These are phyloP conservation scores for Troides oblongomaculatus DNA, from an alignment of 2,888 invertebrate species.

Conservation along the genomic window DNA sequence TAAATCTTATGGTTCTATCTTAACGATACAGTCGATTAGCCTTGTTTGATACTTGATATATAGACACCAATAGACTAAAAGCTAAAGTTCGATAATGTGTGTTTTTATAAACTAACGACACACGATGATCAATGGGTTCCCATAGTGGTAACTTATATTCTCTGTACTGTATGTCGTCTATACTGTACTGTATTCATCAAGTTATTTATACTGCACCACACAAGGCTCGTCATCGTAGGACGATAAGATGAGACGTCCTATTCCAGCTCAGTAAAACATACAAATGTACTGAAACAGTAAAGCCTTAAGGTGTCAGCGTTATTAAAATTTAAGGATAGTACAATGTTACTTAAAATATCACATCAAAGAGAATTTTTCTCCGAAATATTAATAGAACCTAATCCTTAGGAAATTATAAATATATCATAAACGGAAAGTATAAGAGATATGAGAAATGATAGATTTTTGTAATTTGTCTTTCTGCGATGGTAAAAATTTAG, in stretches of 20 bases:
- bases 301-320: constrained; percentile 21
- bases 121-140: not conserved
- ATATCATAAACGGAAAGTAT: not conserved
- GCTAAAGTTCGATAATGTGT: constrained; percentile 18
- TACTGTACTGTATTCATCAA: too few relatives aligned
- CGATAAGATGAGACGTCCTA: not conserved
- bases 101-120: not conserved
- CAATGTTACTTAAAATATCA: constrained; percentile 69
- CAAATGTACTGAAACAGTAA: constrained; percentile 6
- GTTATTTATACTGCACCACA: too few relatives aligned
- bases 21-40: constrained; percentile 18
- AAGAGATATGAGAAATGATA: not conserved
- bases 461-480: not conserved
- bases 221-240: too few relatives aligned
- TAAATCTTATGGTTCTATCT: constrained; percentile 9
- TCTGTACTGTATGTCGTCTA: too few relatives aligned
- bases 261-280: not conserved
- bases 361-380: constrained; percentile 58
- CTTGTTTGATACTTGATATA: constrained; percentile 20
- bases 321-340: constrained; percentile 37
- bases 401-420: constrained; percentile 2
- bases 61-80: constrained; percentile 20
- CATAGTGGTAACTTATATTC: not conserved
- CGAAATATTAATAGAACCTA: constrained; percentile 17
- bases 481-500: not conserved